Conservation (phyloP, 1,140 invertebrate genomes). For the Nasonia giraulti region DNA sequence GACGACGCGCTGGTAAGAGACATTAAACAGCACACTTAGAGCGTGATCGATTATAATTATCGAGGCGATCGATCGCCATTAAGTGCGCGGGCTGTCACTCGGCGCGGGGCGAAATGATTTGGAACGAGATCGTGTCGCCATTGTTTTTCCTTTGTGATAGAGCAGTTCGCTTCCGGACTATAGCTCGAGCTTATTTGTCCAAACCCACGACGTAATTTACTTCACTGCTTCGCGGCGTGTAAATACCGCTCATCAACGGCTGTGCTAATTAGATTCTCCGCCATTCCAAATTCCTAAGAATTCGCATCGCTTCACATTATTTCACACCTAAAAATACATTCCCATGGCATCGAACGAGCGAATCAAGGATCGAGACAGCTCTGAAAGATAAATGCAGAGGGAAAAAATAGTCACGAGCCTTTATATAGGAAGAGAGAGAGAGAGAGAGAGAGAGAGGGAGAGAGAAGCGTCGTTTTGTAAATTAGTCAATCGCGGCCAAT, state of each 20-base stretch:
- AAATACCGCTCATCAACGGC: not conserved
- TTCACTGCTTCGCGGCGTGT: not conserved
- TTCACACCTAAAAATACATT: not conserved
- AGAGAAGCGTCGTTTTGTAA: conserved; percentile 23
- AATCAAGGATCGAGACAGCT: not conserved
- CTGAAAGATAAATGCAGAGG: not conserved
- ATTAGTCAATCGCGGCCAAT: conserved; percentile 59
- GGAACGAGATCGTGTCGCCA: conserved; percentile 13
- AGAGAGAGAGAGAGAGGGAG: conserved; percentile 3
- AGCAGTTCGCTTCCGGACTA: not conserved
- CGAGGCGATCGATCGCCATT: conserved; percentile 40
- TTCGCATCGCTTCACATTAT: not conserved
- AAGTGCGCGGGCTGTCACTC: not conserved
- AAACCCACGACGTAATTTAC: not conserved
- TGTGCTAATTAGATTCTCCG: not conserved
- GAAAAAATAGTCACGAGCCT: too few relatives aligned
- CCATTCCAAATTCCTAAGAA: not conserved
- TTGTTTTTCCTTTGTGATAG: not conserved
- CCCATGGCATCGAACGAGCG: not conserved
- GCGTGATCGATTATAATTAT: conserved; percentile 33
- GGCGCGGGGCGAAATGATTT: conserved; percentile 34
- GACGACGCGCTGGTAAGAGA: not conserved
- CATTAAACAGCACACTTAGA: conserved; percentile 23
- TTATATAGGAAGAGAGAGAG: not conserved
- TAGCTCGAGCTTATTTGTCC: not conserved